phyloP scores from a whole-genome alignment of 2,797 vertebrate genomes.

The Chaetophractus vellerosus region DNA sequence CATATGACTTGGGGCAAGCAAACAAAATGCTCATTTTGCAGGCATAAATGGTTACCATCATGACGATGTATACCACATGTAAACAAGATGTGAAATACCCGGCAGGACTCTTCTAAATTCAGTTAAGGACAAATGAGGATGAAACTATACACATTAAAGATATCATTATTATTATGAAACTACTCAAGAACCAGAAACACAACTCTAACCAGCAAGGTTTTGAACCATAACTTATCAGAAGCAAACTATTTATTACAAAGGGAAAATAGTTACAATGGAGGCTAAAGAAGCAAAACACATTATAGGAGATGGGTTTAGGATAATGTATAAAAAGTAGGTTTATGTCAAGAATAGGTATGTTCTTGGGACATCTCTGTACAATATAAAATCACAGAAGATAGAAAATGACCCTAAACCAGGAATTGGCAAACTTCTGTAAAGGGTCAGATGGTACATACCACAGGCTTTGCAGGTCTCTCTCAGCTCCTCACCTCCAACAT shows the following conservation, averaged over 20 bases:
- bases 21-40: constrained; percentile 26
- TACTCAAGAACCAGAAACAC: background rate
- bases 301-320: background rate
- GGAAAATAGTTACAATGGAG: background rate
- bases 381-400: constrained; percentile 30
- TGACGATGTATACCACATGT: constrained; percentile 15
- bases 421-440: background rate
- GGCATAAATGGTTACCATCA: constrained; percentile 5
- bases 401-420: background rate
- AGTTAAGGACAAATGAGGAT: background rate
- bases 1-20: background rate
- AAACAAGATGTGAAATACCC: constrained; percentile 20
- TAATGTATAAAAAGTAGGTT: background rate
- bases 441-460: background rate
- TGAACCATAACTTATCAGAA: background rate
- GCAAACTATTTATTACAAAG: constrained; percentile 9
- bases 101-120: background rate
- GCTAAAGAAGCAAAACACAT: background rate
- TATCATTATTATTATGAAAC: background rate
- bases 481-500: background rate
- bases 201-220: constrained; percentile 40
- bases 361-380: background rate
- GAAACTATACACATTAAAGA: constrained; percentile 16
- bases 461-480: background rate
- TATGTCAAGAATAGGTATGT: background rate